These are phyloP conservation scores for Dufourea novaeangliae DNA, from an alignment of 1,140 invertebrate species.

Conservation along the genomic window DNA sequence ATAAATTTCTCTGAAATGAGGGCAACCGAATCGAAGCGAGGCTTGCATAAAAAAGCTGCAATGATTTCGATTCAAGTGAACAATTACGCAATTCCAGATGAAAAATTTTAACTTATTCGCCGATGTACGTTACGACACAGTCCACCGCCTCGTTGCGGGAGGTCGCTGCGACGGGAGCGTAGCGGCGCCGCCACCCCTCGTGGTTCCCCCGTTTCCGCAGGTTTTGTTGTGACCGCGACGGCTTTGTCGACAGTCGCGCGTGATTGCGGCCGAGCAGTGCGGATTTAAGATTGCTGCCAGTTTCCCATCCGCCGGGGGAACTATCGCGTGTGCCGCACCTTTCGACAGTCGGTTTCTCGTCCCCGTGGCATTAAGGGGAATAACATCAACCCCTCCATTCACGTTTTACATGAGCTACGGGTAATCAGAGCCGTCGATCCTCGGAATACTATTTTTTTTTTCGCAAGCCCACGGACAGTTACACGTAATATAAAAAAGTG, in stretches of 20 bases:
- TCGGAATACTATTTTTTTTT: background rate
- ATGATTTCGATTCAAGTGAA: too few relatives aligned
- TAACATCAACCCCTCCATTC: background rate
- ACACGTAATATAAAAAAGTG: too few relatives aligned
- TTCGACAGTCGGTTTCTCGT: background rate
- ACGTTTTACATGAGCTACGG: background rate
- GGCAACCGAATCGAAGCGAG: too few relatives aligned
- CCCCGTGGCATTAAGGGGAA: background rate
- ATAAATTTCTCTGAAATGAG: too few relatives aligned
- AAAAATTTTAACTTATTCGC: too few relatives aligned
- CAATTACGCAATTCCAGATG: too few relatives aligned
- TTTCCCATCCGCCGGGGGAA: conserved; percentile 5
- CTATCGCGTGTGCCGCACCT: conserved; percentile 36
- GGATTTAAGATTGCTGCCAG: conserved; percentile 37
- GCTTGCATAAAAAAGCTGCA: too few relatives aligned
- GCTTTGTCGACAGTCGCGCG: conserved; percentile 62
- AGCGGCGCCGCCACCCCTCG: conserved; percentile 57
- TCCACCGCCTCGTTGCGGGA: background rate
- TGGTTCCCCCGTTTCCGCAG: conserved; percentile 34
- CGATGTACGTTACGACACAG: background rate
- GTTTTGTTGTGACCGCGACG: conserved; percentile 63
- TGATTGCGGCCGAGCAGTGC: conserved; percentile 45
- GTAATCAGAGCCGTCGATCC: background rate
- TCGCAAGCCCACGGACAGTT: too few relatives aligned
- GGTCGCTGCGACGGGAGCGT: conserved; percentile 30